A percentile compares a stretch with the other conserved stretches of the same genome.
Evolutionary conservation across 1,140 invertebrate genomes (phyloP).

Genomic region (Heterodera schachtii): DNA sequence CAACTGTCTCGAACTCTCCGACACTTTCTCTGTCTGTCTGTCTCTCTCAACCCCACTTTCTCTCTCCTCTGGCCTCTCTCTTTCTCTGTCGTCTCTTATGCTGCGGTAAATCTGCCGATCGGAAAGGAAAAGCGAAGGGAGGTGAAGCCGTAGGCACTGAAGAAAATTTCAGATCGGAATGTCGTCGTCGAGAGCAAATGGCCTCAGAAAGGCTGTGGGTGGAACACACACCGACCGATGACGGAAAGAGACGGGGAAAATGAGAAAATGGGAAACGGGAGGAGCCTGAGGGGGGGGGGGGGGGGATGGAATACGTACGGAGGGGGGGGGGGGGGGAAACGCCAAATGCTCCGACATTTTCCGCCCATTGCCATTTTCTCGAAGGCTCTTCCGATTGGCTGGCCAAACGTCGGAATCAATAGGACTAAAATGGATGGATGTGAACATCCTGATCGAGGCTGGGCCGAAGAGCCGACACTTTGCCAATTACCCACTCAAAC

Average conservation of each 20-base stretch:
- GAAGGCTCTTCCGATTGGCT: background rate
- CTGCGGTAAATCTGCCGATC: background rate
- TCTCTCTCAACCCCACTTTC: too few species aligned
- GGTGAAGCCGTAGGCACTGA: background rate
- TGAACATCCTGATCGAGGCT: background rate
- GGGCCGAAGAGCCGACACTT: background rate
- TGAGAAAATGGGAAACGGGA: too few species aligned
- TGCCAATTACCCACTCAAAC: background rate
- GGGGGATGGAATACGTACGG: too few species aligned
- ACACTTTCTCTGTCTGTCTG: too few species aligned
- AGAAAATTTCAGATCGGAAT: background rate
- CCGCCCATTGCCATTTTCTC: background rate
- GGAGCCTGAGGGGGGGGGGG: too few species aligned
- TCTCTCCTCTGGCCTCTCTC: too few species aligned
- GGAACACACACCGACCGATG: slow-evolving; percentile 3
- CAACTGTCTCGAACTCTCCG: too few species aligned
- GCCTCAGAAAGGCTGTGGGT: background rate
- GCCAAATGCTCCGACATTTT: slow-evolving; percentile 4
- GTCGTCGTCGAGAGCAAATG: background rate
- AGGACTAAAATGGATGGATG: background rate
- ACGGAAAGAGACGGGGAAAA: background rate
- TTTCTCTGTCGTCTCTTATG: too few species aligned
- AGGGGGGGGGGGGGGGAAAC: too few species aligned
- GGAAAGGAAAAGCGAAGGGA: background rate
- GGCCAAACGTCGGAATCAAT: background rate